phyloP scores from a whole-genome alignment of 2,888 invertebrate genomes.

The Eurytoma californica region DNA sequence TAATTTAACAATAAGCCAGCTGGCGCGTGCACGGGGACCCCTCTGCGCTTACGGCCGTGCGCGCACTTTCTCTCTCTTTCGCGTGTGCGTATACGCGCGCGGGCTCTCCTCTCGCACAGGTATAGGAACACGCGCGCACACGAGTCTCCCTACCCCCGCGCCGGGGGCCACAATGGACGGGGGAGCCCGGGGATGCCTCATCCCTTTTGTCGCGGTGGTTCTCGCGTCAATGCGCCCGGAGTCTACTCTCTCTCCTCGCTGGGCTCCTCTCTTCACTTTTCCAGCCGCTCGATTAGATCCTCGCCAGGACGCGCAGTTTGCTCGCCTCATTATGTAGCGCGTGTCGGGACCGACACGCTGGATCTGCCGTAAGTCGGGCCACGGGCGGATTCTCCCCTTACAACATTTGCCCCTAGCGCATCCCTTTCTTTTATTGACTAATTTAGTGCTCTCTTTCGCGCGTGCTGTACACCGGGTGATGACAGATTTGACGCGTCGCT shows the following conservation, averaged over 20 bases:
- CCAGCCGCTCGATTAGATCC: conserved; percentile 54
- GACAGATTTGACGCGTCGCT: conserved; percentile 13
- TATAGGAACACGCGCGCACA: conserved; percentile 52
- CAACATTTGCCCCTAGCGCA: background rate
- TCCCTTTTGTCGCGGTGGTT: conserved; percentile 74
- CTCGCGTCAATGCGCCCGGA: conserved; percentile 74
- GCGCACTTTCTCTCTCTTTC: background rate
- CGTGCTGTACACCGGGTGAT: background rate
- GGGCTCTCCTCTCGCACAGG: background rate
- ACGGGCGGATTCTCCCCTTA: background rate
- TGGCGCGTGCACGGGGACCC: conserved; percentile 71
- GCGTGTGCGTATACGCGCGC: background rate
- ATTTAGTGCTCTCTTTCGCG: conserved; percentile 24
- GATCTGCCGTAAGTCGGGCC: background rate
- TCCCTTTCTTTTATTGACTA: conserved; percentile 29
- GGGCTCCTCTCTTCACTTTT: conserved; percentile 52
- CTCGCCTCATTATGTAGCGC: conserved; percentile 48
- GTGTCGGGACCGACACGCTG: conserved; percentile 27
- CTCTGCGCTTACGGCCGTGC: background rate
- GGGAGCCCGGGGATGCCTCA: conserved; percentile 68
- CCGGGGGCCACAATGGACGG: conserved; percentile 64
- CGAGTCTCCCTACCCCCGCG: conserved; percentile 51
- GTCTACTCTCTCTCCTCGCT: conserved; percentile 61
- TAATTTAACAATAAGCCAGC: conserved; percentile 75
- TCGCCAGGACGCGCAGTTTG: conserved; percentile 29